A percentile compares a stretch with the other conserved stretches of the same genome.
Evolutionary conservation across 2,888 invertebrate genomes (phyloP).

Genomic region (Trichopria drosophilae): DNA sequence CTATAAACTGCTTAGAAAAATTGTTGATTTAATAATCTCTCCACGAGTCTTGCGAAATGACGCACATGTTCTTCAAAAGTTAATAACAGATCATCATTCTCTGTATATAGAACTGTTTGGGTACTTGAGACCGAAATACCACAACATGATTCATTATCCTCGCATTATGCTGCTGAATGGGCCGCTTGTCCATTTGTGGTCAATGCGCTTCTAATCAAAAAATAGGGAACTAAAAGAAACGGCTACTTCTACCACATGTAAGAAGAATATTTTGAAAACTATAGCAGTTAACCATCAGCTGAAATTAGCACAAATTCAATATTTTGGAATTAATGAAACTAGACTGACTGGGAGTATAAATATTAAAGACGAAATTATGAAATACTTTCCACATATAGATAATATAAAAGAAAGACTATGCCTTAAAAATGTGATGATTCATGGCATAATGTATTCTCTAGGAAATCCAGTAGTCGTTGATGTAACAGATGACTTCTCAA

Average conservation of each 20-base stretch:
- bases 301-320: conserved; percentile 4
- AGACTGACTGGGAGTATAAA: conserved; percentile 4
- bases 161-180: conserved; percentile 6
- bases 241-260: conserved; percentile 11
- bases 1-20: conserved; percentile 12
- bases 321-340: conserved; percentile 1
- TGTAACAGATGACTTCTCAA: conserved; percentile 14
- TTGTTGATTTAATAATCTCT: conserved; percentile 19
- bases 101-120: conserved; percentile 6
- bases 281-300: conserved; percentile 18
- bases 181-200: conserved; percentile 15
- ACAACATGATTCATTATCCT: conserved; percentile 16
- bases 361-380: conserved; percentile 2
- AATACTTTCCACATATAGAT: neutral
- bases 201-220: conserved; percentile 21
- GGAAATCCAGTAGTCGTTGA: conserved; percentile 12
- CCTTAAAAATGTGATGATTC: conserved; percentile 6
- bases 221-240: conserved; percentile 22
- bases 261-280: conserved; percentile 16
- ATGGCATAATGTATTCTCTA: conserved; percentile 6
- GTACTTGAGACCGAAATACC: no score
- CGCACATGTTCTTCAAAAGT: conserved; percentile 6
- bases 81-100: conserved; percentile 4
- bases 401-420: neutral
- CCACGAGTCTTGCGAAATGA: conserved; percentile 11